A percentile compares a stretch with the other conserved stretches of the same genome.
These are phyloP conservation scores for Centruroides vittatus DNA, from an alignment of 1,140 invertebrate genomes.

Conservation along the genomic window DNA sequence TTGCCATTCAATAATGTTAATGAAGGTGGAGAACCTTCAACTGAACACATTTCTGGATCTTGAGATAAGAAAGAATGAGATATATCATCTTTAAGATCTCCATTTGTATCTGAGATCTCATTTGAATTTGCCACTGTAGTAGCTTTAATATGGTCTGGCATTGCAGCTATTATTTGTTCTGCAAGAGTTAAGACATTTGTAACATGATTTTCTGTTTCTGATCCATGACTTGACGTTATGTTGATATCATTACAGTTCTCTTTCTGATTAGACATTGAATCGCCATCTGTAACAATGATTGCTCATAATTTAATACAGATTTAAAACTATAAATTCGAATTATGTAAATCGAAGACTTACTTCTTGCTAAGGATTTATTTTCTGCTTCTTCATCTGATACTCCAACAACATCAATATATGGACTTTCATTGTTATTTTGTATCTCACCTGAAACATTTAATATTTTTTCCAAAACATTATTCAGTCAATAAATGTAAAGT, in stretches of 20 bases:
- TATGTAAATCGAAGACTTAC: not conserved
- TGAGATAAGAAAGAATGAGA: not conserved
- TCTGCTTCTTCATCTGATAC: constrained; percentile 48
- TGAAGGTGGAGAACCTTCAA: constrained; percentile 13
- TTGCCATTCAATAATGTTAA: constrained; percentile 33
- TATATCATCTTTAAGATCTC: not conserved
- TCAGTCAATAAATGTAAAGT: too few relatives aligned
- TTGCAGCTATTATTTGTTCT: constrained; percentile 93
- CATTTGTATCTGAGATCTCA: constrained; percentile 1
- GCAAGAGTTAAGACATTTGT: constrained; percentile 76
- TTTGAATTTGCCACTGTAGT: constrained; percentile 11
- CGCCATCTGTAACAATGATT: not conserved
- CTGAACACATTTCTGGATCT: constrained; percentile 12
- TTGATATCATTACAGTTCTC: too few relatives aligned
- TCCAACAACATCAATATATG: constrained; percentile 57
- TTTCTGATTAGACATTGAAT: too few relatives aligned
- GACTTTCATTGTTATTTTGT: constrained; percentile 29
- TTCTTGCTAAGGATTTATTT: not conserved
- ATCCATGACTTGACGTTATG: too few relatives aligned
- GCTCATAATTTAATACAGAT: too few relatives aligned
- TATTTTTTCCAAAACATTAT: too few relatives aligned
- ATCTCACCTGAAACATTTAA: constrained; percentile 4
- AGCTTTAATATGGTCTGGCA: constrained; percentile 91
- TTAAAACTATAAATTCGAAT: not conserved
- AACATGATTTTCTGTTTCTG: too few relatives aligned